Base-by-base conservation (phyloP, 2,888 invertebrate species). In the Monoplex corrugatus region DNA sequence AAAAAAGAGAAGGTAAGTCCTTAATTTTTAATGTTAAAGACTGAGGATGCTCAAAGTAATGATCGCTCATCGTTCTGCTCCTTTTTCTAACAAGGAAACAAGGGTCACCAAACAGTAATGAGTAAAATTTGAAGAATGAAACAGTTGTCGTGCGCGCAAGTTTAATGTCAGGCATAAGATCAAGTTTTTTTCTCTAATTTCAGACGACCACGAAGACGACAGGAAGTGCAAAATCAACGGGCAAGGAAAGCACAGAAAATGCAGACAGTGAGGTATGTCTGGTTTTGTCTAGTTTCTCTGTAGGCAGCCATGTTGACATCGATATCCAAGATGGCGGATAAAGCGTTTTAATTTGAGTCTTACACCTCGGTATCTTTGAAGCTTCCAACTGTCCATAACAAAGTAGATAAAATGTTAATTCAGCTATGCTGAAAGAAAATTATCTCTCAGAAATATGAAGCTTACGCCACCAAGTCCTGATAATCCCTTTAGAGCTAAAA, bases 1-100 rank as follows among this genome's bases (percentile, higher is more conserved):
- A 95, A 95, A 91, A 95, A 95, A 91, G 95, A 95, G 89, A 95
- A 94, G 95, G 95, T 94, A 91, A 90, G 90, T 43, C 6, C 0
- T 43, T 38, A 16, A 40, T n/a, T 45, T 35, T 44, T 10, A n/a
- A 50, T 32, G 40, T 43, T 5, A 40, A 19, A 23, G 23, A 28
- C 16, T 43, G 0, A 68, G 23, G 2, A 43, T 57, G 32, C 13
- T 86, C 38, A 43, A 5, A 13, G n/a, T 40, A 23, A 0, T 38
- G 50, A 57, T 44, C 38, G 50, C 16, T n/a, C 13, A 80, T 82
- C 45, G 68, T 50, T 75, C 38, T 45, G 40, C 23, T 32, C 44
- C n/a, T 35, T 40, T 38, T 35, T 88, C 32, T n/a, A 50, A 50
- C 38, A 63, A 50, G 63, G 72, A 89, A 88, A 57, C 23, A 63